phyloP scores from a whole-genome alignment of 2,888 invertebrate genomes.

The Drosophila mercatorum region DNA sequence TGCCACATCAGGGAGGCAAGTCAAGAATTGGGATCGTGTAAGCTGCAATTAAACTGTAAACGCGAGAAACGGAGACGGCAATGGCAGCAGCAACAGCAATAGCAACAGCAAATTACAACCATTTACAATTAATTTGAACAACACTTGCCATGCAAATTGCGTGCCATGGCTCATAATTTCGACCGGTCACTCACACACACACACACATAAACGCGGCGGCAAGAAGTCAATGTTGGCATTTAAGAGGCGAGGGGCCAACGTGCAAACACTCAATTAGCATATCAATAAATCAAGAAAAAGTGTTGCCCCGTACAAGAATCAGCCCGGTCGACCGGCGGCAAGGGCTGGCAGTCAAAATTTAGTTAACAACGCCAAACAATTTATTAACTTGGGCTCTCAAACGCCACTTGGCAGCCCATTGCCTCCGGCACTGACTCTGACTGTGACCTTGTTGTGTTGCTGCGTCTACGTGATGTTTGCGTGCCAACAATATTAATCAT shows the following conservation, averaged over 20 bases:
- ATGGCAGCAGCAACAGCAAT: constrained; percentile 48
- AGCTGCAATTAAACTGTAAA: constrained; percentile 77
- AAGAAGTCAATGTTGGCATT: constrained; percentile 42
- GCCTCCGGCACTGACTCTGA: constrained; percentile 27
- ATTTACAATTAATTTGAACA: constrained; percentile 78
- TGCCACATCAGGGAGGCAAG: constrained; percentile 41
- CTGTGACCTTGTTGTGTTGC: constrained; percentile 42
- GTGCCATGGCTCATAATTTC: constrained; percentile 78
- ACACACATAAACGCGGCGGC: not conserved
- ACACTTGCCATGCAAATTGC: constrained; percentile 76
- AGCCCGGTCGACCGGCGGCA: not conserved
- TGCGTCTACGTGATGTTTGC: constrained; percentile 66
- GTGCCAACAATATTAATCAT: constrained; percentile 74
- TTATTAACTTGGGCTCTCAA: constrained; percentile 63
- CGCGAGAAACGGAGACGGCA: constrained; percentile 51
- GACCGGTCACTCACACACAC: constrained; percentile 28
- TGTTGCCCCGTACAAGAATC: constrained; percentile 41
- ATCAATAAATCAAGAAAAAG: constrained; percentile 79
- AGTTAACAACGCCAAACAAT: constrained; percentile 78
- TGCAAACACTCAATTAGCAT: constrained; percentile 79
- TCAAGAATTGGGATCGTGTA: constrained; percentile 46
- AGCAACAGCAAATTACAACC: constrained; percentile 71
- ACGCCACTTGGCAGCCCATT: constrained; percentile 35
- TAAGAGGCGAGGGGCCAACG: constrained; percentile 59
- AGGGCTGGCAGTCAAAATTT: constrained; percentile 69